Evolutionary conservation across 2,888 invertebrate genomes (phyloP).

Genomic region (Chironomus riparius): DNA sequence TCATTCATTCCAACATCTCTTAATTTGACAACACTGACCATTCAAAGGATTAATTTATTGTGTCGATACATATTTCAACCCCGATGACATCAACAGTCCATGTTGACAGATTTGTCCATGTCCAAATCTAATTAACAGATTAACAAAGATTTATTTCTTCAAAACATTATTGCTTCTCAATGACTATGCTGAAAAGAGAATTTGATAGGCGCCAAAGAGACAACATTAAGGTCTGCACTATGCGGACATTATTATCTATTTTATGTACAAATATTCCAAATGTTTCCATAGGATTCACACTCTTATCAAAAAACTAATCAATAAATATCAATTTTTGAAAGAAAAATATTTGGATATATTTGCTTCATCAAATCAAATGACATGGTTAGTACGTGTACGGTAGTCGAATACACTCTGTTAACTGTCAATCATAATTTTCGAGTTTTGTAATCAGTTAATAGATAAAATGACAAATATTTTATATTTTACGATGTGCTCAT

Average conservation of each 20-base stretch:
- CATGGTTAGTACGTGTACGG: slow-evolving; percentile 19
- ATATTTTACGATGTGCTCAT: slow-evolving; percentile 20
- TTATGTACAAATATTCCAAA: background rate
- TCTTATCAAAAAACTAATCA: slow-evolving; percentile 24
- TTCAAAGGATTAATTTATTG: background rate
- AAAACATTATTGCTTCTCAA: background rate
- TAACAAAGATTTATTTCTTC: background rate
- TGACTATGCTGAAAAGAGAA: background rate
- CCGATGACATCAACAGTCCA: no score
- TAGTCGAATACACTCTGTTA: slow-evolving; percentile 16
- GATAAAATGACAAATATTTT: slow-evolving; percentile 20
- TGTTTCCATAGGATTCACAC: background rate
- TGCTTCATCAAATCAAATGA: slow-evolving; percentile 11
- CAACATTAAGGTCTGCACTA: background rate
- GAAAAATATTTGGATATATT: slow-evolving; percentile 12
- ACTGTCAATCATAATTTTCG: slow-evolving; percentile 25
- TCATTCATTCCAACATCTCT: background rate
- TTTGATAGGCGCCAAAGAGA: background rate
- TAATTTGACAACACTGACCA: background rate
- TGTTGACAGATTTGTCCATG: background rate
- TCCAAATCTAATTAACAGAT: background rate
- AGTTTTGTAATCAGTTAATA: slow-evolving; percentile 19
- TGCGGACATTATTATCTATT: background rate
- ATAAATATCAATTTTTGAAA: background rate
- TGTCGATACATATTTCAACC: background rate